Evolutionary conservation across 2,888 invertebrate genomes (phyloP), one percentile per base, ranked within the genome.

Genomic region (Rhaphigaster nebulosa): DNA sequence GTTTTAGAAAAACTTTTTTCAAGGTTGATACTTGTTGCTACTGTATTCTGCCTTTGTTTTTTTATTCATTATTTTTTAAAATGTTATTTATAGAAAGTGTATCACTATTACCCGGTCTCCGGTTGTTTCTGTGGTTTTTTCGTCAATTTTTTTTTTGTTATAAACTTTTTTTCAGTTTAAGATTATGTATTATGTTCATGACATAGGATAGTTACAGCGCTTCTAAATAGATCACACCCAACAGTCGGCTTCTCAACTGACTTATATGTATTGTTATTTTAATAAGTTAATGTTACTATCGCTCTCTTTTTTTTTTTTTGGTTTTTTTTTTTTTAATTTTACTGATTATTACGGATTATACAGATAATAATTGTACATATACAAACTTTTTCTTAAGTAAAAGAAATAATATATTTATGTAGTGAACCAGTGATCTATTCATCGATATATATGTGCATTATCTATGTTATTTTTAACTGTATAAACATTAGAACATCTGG

Each of bases 391-490:
- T 45, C 45, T 84, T 84, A 84, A 84, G 15, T 84, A 84, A 84
- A 45, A 50, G 34, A 52, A 41, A 45, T 84, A 45, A 84, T 84
- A 84, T 84, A 84, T 84, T 84, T 84, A 84, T 8, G 45, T 84
- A 84, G 84, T 84, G 70, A 45, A 45, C 84, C 45, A 50, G 84
- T 84, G 84, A 84, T 84, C 84, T 84, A 84, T 84, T 84, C 84
- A 84, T 84, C 38, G 26, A 41, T 80, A 84, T 84, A 50, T 45
- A 45, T 41, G 84, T 50, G 84, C 45, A 84, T 84, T 84, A 84
- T 84, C 45, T 45, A 45, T 84, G 84, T 84, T 84, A 84, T 84
- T 84, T 80, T 84, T 84, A 84, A 84, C 84, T 84, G 84, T 84
- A 84, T 84, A 84, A 84, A 84, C 45, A 34, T 84, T 84, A 84